Base-by-base conservation (phyloP, 2,797 vertebrate species). In the Cheirogaleus major region DNA sequence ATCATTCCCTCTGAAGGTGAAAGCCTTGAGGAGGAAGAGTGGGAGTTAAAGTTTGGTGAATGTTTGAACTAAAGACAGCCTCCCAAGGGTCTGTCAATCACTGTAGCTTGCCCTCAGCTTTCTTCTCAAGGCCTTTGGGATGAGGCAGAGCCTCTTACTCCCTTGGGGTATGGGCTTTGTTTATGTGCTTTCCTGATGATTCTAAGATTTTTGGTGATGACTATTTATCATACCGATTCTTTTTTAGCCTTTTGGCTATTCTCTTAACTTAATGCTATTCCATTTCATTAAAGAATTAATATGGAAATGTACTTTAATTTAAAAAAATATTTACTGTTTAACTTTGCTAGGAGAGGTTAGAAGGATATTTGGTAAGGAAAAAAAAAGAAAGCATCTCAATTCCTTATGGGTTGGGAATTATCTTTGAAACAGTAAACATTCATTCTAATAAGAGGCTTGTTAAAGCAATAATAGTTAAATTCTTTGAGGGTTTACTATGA, bases 221-320 rank as follows among this genome's bases (percentile, higher is more conserved):
- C 35, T 82, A 12, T 89, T 95, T 72, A 65, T 88, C 35, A 92
- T 25, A 81, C 5, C 12, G n/a, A 55, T 65, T 76, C n/a, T 79
- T 87, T 72, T 69, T 48, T 50, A 91, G 45, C 35, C 52, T 88
- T 91, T 94, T 94, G 85, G 65, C 25, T 79, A 1, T 86, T 97
- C 27, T 95, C 38, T 92, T 50, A 95, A 85, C 38, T 80, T 61
- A 65, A 0, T 52, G 41, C 52, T 87, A 80, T 82, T 95, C 35
- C 9, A 67, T 48, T 94, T 41, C 43, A 57, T 63, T 55, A 63
- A 92, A 92, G 27, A 91, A 59, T 86, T 83, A 94, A 89, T 89
- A 67, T 72, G 65, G 30, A 65, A 84, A 67, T 82, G 4, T 69
- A 48, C 22, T 79, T 63, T 59, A 86, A 59, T 55, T 0, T 2